phyloP scores from a whole-genome alignment of 2,113 vertebrate species.

The Gymnogyps californianus region DNA sequence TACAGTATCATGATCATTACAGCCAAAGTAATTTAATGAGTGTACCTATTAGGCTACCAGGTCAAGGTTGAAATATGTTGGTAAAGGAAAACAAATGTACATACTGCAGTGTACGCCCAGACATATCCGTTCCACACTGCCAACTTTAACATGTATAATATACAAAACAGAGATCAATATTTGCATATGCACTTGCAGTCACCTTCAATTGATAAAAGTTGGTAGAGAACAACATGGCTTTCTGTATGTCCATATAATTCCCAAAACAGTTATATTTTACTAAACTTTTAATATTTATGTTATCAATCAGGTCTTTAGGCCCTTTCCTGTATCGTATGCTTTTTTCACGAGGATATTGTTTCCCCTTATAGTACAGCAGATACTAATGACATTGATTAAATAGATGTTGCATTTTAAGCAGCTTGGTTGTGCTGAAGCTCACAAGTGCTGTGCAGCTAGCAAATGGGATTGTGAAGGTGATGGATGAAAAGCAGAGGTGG shows the following conservation, averaged over 20 bases:
- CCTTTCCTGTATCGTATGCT: not conserved
- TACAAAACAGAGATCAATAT: not conserved
- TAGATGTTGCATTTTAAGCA: not conserved
- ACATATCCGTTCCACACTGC: not conserved
- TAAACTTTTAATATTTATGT: not conserved
- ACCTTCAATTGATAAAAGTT: not conserved
- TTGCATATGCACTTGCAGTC: not conserved
- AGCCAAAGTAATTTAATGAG: not conserved
- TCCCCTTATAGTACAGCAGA: not conserved
- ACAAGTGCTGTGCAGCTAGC: not conserved
- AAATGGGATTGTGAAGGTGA: not conserved
- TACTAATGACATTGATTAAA: not conserved
- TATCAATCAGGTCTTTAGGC: not conserved
- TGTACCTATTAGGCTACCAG: not conserved
- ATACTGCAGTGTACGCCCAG: not conserved
- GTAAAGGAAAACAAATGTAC: not conserved
- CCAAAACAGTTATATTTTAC: not conserved
- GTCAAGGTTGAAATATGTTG: not conserved
- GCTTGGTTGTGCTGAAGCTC: not conserved
- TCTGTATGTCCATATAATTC: not conserved
- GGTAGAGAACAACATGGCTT: not conserved
- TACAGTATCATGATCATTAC: rapidly evolving
- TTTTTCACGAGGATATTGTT: not conserved
- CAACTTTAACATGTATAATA: not conserved
- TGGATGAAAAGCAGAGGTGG: not conserved